phyloP scores from a whole-genome alignment of 2,888 invertebrate genomes.

The Lasioglossum calceatum region DNA sequence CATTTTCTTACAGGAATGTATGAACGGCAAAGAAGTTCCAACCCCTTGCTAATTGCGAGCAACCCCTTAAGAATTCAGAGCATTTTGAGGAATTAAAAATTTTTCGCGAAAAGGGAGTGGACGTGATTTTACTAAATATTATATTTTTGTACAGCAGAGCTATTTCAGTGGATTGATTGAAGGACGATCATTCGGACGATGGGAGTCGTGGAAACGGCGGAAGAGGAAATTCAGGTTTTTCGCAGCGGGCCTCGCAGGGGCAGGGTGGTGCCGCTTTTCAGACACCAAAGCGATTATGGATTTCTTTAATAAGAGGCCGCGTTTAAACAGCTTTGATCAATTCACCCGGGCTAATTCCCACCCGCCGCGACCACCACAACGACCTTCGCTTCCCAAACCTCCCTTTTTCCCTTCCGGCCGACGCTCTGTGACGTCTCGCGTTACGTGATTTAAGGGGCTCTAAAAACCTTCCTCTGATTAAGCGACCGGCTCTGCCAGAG shows the following conservation, averaged over 20 bases:
- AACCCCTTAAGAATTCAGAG: not conserved
- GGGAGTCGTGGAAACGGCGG: conserved; percentile 24
- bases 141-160: not conserved
- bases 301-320: conserved; percentile 83
- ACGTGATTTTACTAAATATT: not conserved
- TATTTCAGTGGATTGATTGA: not conserved
- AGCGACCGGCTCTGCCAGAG: conserved; percentile 76
- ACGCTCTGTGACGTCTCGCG: conserved; percentile 75
- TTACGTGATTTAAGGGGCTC: conserved; percentile 81
- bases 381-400: conserved; percentile 32
- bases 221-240: conserved; percentile 67
- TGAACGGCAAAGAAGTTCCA: not conserved
- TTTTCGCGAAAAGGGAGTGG: not conserved
- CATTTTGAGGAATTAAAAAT: not conserved
- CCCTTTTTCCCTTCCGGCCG: conserved; percentile 29
- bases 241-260: conserved; percentile 50
- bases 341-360: conserved; percentile 80
- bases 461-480: conserved; percentile 83
- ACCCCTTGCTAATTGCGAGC: not conserved
- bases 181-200: not conserved
- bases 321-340: conserved; percentile 83
- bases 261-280: conserved; percentile 62
- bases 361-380: conserved; percentile 74
- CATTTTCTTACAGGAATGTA: not conserved
- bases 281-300: conserved; percentile 79